Base-by-base conservation (phyloP, 2,888 invertebrate genomes). In the Euzetes globulus region DNA sequence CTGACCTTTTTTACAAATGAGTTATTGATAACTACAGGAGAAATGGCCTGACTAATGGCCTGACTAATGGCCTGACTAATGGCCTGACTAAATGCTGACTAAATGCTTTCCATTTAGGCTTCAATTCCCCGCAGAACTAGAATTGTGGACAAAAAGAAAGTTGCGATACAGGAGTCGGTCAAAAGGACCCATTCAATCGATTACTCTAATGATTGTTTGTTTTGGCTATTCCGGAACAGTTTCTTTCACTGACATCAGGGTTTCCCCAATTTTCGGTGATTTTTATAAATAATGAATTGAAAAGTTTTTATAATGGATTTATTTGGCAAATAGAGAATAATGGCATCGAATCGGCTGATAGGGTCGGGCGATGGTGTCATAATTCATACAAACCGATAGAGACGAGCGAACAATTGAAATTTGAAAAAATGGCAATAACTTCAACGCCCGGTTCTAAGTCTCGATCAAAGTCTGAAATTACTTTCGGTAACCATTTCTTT, bases 221-320 rank as follows among this genome's bases (percentile, higher is more conserved):
- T 77, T 76, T 74, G 79, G 79, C 7, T 79, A 78, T 71, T 72
- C 77, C 55, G 79, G 79, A 50, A 77, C 72, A 33, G 77, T 79
- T 60, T 76, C 77, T 68, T 78, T 79, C 72, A 77, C 79, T 47
- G 78, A 79, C 74, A 72, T 78, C 63, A 65, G 73, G 6, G 37
- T 79, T 11, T 68, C 77, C 29, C 77, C 77, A 45, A 29, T 52
- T 60, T 41, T 50, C 17, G 73, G 74, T 75, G 37, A 22, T 50
- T 58, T 58, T 27, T 27, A 55, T 27, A 1, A 58, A 1, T 27
- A 27, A 1, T 27, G 25, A 9, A 55, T 5, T n/a, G 6, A 55
- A 55, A 22, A 22, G 6, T 22, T 55, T 25, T 3, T 13, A 29
- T 1, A 27, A 27, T 22, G 4, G 4, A 27, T 27, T n/a, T 27